These are phyloP conservation scores for Scortum barcoo DNA, from an alignment of 2,113 vertebrate genomes.

Conservation along the genomic window DNA sequence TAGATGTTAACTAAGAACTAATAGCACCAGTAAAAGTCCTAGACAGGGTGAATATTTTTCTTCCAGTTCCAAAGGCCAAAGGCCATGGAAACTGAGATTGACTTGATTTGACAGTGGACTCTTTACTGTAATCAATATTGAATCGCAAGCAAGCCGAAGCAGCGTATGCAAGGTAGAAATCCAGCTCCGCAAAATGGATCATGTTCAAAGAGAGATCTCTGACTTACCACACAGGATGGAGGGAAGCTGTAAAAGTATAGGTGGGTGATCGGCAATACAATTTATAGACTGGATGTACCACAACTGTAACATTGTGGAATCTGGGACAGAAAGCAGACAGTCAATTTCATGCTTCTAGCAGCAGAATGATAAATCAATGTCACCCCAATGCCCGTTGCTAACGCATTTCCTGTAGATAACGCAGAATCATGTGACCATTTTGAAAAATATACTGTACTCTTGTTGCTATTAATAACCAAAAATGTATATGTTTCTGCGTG, in stretches of 20 bases:
- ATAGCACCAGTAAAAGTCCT: neutral
- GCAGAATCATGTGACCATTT: slow-evolving; percentile 29
- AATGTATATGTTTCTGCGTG: slow-evolving; percentile 25
- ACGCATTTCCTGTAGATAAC: slow-evolving; percentile 39
- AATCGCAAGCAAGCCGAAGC: neutral
- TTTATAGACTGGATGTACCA: slow-evolving; percentile 9
- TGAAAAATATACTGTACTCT: neutral
- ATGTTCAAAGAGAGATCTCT: slow-evolving; percentile 4
- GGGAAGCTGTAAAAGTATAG: slow-evolving; percentile 17
- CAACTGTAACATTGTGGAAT: slow-evolving; percentile 42
- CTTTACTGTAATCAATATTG: slow-evolving; percentile 6
- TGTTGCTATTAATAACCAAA: slow-evolving; percentile 13
- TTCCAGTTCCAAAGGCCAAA: slow-evolving; percentile 12
- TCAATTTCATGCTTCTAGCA: slow-evolving; percentile 59
- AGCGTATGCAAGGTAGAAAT: neutral
- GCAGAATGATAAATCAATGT: slow-evolving; percentile 55
- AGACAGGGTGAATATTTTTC: neutral
- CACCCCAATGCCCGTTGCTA: slow-evolving; percentile 14
- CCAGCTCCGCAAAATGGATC: slow-evolving; percentile 8
- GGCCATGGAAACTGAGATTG: slow-evolving; percentile 6
- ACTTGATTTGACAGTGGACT: slow-evolving; percentile 13
- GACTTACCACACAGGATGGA: slow-evolving; percentile 1
- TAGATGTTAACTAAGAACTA: neutral
- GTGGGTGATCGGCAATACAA: slow-evolving; percentile 11
- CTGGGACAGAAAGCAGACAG: slow-evolving; percentile 51